These are phyloP conservation scores for Heliothis subflexa DNA, from an alignment of 1,140 invertebrate genomes.

Conservation along the genomic window DNA sequence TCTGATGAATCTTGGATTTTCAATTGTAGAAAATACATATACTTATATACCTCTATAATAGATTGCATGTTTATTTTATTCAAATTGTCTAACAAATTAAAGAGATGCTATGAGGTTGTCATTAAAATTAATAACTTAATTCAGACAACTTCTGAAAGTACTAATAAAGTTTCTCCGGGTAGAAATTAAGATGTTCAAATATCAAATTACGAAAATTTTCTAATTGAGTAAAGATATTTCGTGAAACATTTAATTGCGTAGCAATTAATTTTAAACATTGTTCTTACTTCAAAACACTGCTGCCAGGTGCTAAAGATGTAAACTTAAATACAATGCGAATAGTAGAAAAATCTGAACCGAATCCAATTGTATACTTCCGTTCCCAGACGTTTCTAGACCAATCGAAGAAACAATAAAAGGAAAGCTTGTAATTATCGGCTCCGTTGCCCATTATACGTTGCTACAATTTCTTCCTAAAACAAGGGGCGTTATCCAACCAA, in stretches of 20 bases:
- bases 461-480: slow-evolving; percentile 38
- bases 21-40: too few species aligned
- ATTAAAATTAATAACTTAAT: too few species aligned
- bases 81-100: too few species aligned
- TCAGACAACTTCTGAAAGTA: too few species aligned
- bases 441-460: slow-evolving; percentile 58
- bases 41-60: too few species aligned
- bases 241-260: not conserved
- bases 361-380: slow-evolving; percentile 62
- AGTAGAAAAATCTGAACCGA: slow-evolving; percentile 51
- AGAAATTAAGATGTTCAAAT: too few species aligned
- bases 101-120: too few species aligned
- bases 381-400: slow-evolving; percentile 59
- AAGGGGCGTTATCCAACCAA: slow-evolving; percentile 12
- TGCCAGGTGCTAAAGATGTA: not conserved
- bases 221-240: not conserved
- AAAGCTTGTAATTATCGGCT: slow-evolving; percentile 54
- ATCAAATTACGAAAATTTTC: not conserved
- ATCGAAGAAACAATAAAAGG: slow-evolving; percentile 56
- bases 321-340: slow-evolving; percentile 38
- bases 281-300: slow-evolving; percentile 1
- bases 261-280: not conserved
- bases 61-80: too few species aligned
- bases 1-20: too few species aligned
- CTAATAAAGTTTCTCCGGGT: too few species aligned